Conservation (phyloP, 2,113 vertebrate genomes). For the Dendrocopos noguchii region DNA sequence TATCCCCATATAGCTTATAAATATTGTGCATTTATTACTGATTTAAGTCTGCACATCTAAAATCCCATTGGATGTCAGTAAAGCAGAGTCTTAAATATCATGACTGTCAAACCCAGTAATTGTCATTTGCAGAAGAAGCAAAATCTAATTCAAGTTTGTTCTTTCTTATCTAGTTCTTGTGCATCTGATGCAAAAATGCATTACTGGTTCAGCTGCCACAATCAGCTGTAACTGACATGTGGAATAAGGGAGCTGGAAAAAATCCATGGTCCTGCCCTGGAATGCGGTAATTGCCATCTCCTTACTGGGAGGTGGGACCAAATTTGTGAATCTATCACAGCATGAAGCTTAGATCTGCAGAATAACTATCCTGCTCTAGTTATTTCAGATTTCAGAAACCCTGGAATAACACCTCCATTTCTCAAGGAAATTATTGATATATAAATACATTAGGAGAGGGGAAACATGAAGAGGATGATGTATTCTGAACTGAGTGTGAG, state of each 20-base stretch:
- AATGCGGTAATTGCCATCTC: conserved; percentile 28
- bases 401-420: not conserved
- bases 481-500: not conserved
- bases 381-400: not conserved
- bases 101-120: not conserved
- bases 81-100: not conserved
- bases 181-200: not conserved
- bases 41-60: not conserved
- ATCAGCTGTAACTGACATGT: not conserved
- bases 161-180: not conserved
- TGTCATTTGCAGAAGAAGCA: not conserved
- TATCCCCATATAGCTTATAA: not conserved
- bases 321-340: not conserved
- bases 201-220: not conserved
- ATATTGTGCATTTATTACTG: not conserved
- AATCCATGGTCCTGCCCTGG: not conserved
- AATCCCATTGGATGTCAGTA: not conserved
- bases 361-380: not conserved
- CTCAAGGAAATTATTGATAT: not conserved
- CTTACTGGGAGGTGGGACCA: not conserved
- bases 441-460: not conserved
- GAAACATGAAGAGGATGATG: not conserved
- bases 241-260: not conserved
- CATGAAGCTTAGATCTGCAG: not conserved
- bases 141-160: not conserved